Conservation (phyloP, 1,140 invertebrate species). For the Drosophila miranda region DNA sequence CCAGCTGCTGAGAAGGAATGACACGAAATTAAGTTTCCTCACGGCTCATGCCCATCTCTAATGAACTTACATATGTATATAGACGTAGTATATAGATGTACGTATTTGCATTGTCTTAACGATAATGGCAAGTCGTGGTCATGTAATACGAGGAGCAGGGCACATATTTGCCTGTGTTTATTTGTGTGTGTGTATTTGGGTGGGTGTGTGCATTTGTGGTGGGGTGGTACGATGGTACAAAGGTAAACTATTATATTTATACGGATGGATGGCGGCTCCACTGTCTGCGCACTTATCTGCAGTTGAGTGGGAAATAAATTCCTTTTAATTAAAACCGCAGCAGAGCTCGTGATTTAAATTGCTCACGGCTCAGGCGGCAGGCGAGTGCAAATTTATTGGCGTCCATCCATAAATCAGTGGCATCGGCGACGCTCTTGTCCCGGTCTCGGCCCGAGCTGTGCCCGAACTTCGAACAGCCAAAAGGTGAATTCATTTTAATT, state of each 20-base stretch:
- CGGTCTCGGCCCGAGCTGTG: not conserved
- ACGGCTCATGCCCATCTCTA: no score
- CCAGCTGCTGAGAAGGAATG: no score
- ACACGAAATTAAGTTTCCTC: no score
- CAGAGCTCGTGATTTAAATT: slow-evolving; percentile 77
- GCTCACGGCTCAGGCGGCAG: slow-evolving; percentile 46
- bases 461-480: slow-evolving; percentile 24
- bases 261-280: slow-evolving; percentile 34
- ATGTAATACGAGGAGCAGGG: slow-evolving; percentile 46
- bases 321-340: slow-evolving; percentile 80
- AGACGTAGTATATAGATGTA: slow-evolving; percentile 1
- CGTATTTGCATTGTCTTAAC: slow-evolving; percentile 49
- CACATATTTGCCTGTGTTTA: slow-evolving; percentile 24
- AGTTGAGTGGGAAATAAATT: slow-evolving; percentile 78
- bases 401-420: slow-evolving; percentile 72
- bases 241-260: slow-evolving; percentile 55
- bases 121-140: slow-evolving; percentile 53
- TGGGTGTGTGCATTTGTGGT: not conserved
- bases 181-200: slow-evolving; percentile 34
- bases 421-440: not conserved
- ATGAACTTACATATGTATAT: not conserved
- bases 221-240: slow-evolving; percentile 6
- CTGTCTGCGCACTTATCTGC: slow-evolving; percentile 73
- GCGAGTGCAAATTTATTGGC: slow-evolving; percentile 69
- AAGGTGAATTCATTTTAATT: slow-evolving; percentile 79